Percentiles rank a stretch among this genome's conserved stretches.
Evolutionary conservation across 1,140 invertebrate genomes (phyloP).

Genomic region (Calephelis virginiensis): DNA sequence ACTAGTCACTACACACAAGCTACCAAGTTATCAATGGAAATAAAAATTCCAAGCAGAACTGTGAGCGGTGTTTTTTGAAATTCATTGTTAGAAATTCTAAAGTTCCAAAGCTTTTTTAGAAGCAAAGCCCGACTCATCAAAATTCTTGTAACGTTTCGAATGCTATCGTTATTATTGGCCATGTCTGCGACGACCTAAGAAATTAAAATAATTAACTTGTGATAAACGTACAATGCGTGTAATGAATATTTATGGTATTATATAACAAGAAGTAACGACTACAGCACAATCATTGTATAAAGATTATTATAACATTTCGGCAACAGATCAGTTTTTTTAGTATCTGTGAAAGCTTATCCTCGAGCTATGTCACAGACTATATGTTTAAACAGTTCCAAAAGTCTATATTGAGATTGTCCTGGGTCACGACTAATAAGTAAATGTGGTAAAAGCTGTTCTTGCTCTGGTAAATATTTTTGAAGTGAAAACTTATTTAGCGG

Average conservation of each 20-base stretch:
- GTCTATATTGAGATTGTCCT: no score
- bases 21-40: slow-evolving; percentile 23
- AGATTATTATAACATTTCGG: no score
- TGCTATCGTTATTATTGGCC: slow-evolving; percentile 67
- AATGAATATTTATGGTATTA: slow-evolving; percentile 42
- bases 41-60: slow-evolving; percentile 29
- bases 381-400: no score
- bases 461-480: no score
- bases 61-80: slow-evolving; percentile 19
- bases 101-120: slow-evolving; percentile 30
- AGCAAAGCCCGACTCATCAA: slow-evolving; percentile 51
- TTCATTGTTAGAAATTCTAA: slow-evolving; percentile 32
- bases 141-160: slow-evolving; percentile 55
- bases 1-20: not conserved
- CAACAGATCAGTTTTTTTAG: no score
- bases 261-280: slow-evolving; percentile 24
- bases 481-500: no score
- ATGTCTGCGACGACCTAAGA: slow-evolving; percentile 62
- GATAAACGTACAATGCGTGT: slow-evolving; percentile 55
- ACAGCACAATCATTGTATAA: not conserved
- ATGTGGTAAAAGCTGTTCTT: no score
- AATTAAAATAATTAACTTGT: slow-evolving; percentile 75
- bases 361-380: no score
- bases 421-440: no score
- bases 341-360: no score